Base-by-base conservation (phyloP, 2,888 invertebrate genomes). In the Acrobasis suavella region DNA sequence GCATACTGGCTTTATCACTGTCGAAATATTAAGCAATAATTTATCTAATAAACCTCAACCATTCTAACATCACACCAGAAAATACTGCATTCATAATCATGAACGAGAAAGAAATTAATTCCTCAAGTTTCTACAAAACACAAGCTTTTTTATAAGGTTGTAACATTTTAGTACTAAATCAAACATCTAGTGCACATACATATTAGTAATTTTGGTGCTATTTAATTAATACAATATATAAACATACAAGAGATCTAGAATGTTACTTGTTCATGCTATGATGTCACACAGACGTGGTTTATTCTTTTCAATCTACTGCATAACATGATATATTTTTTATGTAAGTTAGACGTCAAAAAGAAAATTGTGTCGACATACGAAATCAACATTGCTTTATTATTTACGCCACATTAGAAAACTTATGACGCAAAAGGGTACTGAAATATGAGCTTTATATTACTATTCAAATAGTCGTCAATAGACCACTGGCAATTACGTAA, bases 381-480 rank as follows among this genome's bases (percentile, higher is more conserved):
- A 32, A 32, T 32, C 32, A 32, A 32, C 32, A 32, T 32, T 32
- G 32, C 32, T 32, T 8, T 7, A 32, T 32, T 32, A 32, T 32
- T 32, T 7, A 32, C 32, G 32, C 32, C 50, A 16, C 16, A 50
- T 50, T 50, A 16, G 17, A 9, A 9, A 50, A 12, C 1, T 14
- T 16, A 16, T 50, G 16, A 50, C 32, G 32, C 32, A 14, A 14
- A 42, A 12, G n/a, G n/a, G 14, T n/a, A 32, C 6, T 56, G 22
- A 8, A 58, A 17, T 22, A 58, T 46, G 52, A 52, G 52, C 52
- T 52, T 32, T 32, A 52, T 52, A 32, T 32, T 32, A 32, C 22
- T 22, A 22, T 22, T 22, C 22, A 22, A 22, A 22, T 22, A 22
- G 22, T 22, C 22, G 22, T n/a, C n/a, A n/a, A n/a, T n/a, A n/a